Evolutionary conservation across 2,888 invertebrate genomes (phyloP).

Genomic region (Aleiodes alternator): DNA sequence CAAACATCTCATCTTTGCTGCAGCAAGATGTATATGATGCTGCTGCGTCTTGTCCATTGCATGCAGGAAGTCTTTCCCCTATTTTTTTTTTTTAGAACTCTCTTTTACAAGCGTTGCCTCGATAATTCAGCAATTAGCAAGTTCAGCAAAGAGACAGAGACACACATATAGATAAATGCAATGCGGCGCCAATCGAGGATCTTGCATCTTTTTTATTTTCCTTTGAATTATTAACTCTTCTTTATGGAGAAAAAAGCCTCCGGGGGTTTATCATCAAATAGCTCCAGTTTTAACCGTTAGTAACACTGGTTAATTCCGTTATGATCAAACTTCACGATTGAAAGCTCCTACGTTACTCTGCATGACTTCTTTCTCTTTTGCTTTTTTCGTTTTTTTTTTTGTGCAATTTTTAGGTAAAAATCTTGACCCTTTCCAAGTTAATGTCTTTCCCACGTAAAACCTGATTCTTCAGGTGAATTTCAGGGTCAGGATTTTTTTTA

Average conservation of each 20-base stretch:
- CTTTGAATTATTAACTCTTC: slow-evolving; percentile 3
- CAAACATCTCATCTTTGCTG: slow-evolving; percentile 12
- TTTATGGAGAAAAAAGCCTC: slow-evolving; percentile 22
- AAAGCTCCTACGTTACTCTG: background rate
- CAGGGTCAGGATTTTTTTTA: too few relatives aligned
- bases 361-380: background rate
- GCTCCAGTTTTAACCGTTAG: slow-evolving; percentile 52
- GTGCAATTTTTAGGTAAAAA: background rate
- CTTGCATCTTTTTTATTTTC: slow-evolving; percentile 24
- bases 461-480: too few relatives aligned
- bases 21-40: slow-evolving; percentile 28
- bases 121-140: slow-evolving; percentile 66
- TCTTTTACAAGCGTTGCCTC: slow-evolving; percentile 35
- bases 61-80: slow-evolving; percentile 63
- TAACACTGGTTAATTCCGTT: slow-evolving; percentile 29
- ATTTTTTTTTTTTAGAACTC: slow-evolving; percentile 31
- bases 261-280: slow-evolving; percentile 37
- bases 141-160: slow-evolving; percentile 27
- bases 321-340: slow-evolving; percentile 1
- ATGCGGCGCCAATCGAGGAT: slow-evolving; percentile 42
- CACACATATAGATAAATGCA: background rate
- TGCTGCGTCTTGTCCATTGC: slow-evolving; percentile 59
- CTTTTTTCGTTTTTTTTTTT: background rate
- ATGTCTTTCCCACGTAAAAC: too few relatives aligned
- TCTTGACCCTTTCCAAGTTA: too few relatives aligned